A percentile compares a stretch with the other conserved stretches of the same genome.
Conservation (phyloP, 2,797 vertebrate species). For the Manis javanica region DNA sequence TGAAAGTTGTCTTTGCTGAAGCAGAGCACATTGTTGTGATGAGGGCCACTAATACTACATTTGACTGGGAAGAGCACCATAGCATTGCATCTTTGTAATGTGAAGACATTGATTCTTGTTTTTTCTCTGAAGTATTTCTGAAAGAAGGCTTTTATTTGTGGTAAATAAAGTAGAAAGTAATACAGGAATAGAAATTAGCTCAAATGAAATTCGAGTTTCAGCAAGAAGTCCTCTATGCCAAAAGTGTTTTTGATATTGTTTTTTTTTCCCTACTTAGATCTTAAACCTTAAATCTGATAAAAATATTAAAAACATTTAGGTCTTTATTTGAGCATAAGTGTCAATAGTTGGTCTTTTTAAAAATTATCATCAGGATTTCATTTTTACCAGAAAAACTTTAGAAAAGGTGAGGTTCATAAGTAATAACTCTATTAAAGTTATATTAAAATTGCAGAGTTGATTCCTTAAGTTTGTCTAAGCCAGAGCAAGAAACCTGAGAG, state of each 20-base stretch:
- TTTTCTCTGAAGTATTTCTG: background rate
- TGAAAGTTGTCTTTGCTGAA: background rate
- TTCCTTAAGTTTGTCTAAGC: conserved; percentile 32
- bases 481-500: background rate
- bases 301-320: background rate
- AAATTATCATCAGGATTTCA: conserved; percentile 1
- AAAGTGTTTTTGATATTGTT: conserved; percentile 5
- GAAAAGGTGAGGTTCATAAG: conserved; percentile 9
- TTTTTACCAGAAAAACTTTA: conserved; percentile 10
- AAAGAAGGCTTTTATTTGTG: background rate
- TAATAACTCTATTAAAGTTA: background rate
- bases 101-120: background rate
- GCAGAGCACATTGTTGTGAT: background rate
- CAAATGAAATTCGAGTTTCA: background rate
- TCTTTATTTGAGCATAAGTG: conserved; percentile 40
- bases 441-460: background rate
- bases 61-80: background rate
- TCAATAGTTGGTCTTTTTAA: conserved; percentile 14
- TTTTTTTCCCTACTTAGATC: background rate
- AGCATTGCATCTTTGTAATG: background rate
- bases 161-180: background rate
- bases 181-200: background rate
- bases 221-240: background rate
- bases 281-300: conserved; percentile 22
- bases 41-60: no score